A percentile compares a stretch with the other conserved stretches of the same genome.
Evolutionary conservation across 30 jellyfish, hydroid and myxozoan species (phyloP).

Genomic region (Sanderia malayensis): DNA sequence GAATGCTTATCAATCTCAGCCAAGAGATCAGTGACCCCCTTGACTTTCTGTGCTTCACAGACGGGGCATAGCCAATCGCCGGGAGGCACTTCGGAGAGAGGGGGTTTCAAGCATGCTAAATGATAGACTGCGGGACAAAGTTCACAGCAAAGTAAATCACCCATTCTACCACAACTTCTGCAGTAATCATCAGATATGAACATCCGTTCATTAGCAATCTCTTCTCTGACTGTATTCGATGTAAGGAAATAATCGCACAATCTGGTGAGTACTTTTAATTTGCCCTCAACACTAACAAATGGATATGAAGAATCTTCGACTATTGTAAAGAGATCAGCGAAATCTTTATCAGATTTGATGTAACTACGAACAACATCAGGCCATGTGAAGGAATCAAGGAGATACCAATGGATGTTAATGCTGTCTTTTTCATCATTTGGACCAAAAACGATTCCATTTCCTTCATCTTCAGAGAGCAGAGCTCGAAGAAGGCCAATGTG

Average conservation of each 20-base stretch:
- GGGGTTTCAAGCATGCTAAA: conserved; percentile 91
- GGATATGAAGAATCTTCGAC: conserved; percentile 81
- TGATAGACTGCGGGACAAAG: conserved; percentile 96
- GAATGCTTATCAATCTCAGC: conserved; percentile 76
- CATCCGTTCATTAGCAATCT: conserved; percentile 88
- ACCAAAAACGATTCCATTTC: conserved; percentile 71
- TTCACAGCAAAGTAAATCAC: conserved; percentile 92
- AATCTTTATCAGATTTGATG: conserved; percentile 71
- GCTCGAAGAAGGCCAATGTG: conserved; percentile 64
- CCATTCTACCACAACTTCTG: conserved; percentile 94
- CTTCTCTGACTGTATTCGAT: conserved; percentile 75
- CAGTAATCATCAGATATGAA: conserved; percentile 94
- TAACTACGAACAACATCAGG: conserved; percentile 89
- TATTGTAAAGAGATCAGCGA: conserved; percentile 50
- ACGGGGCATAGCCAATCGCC: conserved; percentile 97
- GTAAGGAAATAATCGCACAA: conserved; percentile 66
- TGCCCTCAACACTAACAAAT: conserved; percentile 68
- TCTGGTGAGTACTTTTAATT: conserved; percentile 55
- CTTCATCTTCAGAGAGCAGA: conserved; percentile 78
- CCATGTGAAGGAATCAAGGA: conserved; percentile 92
- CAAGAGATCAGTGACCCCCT: conserved; percentile 88
- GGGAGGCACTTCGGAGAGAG: conserved; percentile 85
- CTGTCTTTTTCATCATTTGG: conserved; percentile 88
- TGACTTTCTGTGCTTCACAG: conserved; percentile 82
- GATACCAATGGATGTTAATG: conserved; percentile 73